Percentiles rank a stretch among this genome's conserved stretches.
phyloP scores from a whole-genome alignment of 2,113 vertebrate species.

The Alouatta palliata region DNA sequence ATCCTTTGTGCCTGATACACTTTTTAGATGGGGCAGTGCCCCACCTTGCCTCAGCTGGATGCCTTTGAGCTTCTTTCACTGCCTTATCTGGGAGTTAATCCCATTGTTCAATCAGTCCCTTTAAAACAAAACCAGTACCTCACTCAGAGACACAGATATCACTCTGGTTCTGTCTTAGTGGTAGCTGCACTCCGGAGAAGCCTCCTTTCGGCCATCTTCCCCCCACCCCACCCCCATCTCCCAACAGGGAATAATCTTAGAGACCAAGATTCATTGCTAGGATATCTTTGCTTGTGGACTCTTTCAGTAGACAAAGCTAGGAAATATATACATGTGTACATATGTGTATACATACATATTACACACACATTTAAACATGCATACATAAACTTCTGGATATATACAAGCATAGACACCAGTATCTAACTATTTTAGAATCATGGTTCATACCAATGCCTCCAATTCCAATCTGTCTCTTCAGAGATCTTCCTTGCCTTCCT shows the following conservation, averaged over 20 bases:
- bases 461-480: neutral
- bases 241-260: neutral
- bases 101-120: no score
- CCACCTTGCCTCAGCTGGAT: no score
- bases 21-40: no score
- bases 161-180: no score
- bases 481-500: neutral
- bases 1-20: no score
- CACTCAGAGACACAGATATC: no score
- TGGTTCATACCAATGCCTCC: neutral
- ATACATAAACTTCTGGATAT: neutral
- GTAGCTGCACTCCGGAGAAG: no score
- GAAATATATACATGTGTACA: neutral
- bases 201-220: no score
- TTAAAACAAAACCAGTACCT: no score
- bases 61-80: no score
- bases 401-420: neutral
- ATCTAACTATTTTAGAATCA: neutral
- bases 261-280: neutral
- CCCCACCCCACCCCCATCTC: no score
- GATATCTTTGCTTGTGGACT: neutral
- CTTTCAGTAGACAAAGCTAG: neutral
- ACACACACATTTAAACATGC: neutral
- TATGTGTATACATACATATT: neutral
- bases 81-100: no score